Conservation (phyloP, 1,140 invertebrate genomes). For the Microplitis mediator region DNA sequence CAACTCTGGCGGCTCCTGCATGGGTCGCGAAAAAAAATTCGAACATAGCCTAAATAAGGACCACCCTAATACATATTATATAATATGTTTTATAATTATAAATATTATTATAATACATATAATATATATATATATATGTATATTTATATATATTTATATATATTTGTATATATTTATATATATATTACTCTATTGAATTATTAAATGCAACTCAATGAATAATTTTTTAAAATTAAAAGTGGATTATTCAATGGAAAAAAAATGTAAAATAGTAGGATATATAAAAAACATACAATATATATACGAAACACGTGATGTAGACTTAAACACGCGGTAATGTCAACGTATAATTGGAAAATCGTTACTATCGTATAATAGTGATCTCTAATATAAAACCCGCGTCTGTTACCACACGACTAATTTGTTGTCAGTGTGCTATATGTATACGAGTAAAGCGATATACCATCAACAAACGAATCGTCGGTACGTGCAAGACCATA, state of each 20-base stretch:
- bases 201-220: too few species aligned
- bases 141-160: too few species aligned
- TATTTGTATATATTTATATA: too few species aligned
- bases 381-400: conserved; percentile 36
- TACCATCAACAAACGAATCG: conserved; percentile 5
- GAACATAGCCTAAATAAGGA: too few species aligned
- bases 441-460: conserved; percentile 22
- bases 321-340: conserved; percentile 24
- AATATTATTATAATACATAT: too few species aligned
- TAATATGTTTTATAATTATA: too few species aligned
- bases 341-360: conserved; percentile 61
- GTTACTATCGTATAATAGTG: conserved; percentile 50
- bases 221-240: too few species aligned
- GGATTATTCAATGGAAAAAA: not conserved
- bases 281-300: not conserved
- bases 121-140: too few species aligned
- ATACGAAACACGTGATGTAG: not conserved
- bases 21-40: too few species aligned
- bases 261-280: not conserved
- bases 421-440: conserved; percentile 39
- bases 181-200: too few species aligned
- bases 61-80: too few species aligned
- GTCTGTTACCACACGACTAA: conserved; percentile 40
- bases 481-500: conserved; percentile 20
- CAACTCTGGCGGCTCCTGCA: too few species aligned